phyloP scores from a whole-genome alignment of 2,888 invertebrate genomes.

The Bruchidius siliquastri region DNA sequence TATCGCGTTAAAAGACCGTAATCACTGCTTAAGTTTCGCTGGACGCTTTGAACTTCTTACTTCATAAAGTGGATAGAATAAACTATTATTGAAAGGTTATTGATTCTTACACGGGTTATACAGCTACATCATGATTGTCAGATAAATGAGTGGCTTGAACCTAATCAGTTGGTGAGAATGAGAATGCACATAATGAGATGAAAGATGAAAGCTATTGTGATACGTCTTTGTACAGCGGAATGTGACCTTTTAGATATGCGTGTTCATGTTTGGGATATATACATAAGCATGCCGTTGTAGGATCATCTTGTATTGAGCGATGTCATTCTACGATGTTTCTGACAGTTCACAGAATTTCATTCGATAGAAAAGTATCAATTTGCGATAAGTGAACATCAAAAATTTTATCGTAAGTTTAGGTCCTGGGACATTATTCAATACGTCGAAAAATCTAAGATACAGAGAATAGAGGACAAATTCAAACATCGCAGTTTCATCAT shows the following conservation, averaged over 20 bases:
- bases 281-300: not conserved
- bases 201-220: not conserved
- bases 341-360: no score
- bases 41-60: not conserved
- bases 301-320: no score
- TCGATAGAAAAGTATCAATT: no score
- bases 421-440: no score
- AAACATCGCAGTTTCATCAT: no score
- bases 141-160: not conserved
- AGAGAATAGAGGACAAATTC: no score
- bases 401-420: no score
- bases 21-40: not conserved
- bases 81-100: not conserved
- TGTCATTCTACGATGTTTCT: no score
- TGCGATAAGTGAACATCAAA: no score
- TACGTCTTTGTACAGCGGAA: not conserved
- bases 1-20: not conserved
- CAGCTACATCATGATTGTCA: not conserved
- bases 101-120: not conserved
- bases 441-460: no score
- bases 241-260: not conserved
- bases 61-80: not conserved
- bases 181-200: not conserved
- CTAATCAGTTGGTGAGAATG: not conserved
- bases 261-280: not conserved